Conservation (phyloP, 2,113 vertebrate genomes). For the Hipposideros armiger region DNA sequence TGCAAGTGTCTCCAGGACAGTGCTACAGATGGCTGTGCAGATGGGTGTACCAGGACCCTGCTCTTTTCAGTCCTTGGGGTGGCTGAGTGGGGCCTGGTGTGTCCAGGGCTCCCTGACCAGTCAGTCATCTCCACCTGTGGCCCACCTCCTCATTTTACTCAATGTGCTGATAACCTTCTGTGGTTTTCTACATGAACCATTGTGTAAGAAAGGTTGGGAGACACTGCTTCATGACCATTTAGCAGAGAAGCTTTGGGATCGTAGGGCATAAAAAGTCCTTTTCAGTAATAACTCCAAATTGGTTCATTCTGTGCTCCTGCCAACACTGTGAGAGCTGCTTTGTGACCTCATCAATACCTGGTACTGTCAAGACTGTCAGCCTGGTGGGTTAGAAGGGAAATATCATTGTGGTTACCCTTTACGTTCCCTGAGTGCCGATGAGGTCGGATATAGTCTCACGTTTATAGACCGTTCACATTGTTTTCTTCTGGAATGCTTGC, state of each 20-base stretch:
- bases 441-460: neutral
- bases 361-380: neutral
- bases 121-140: neutral
- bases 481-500: neutral
- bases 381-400: neutral
- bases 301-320: neutral
- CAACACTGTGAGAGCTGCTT: neutral
- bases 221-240: neutral
- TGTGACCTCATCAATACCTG: neutral
- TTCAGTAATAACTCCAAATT: neutral
- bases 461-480: neutral
- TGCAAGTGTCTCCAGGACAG: neutral
- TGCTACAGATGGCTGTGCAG: no score
- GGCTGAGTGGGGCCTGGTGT: neutral
- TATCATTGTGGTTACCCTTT: neutral
- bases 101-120: neutral
- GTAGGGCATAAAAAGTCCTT: neutral
- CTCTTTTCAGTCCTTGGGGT: neutral
- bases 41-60: neutral
- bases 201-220: neutral
- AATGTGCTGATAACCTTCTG: neutral
- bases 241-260: neutral
- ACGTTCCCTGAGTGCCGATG: accelerated
- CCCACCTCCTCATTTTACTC: neutral
- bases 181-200: neutral